Conservation (phyloP, 2,797 vertebrate species). For the Gobionotothen gibberifrons region DNA sequence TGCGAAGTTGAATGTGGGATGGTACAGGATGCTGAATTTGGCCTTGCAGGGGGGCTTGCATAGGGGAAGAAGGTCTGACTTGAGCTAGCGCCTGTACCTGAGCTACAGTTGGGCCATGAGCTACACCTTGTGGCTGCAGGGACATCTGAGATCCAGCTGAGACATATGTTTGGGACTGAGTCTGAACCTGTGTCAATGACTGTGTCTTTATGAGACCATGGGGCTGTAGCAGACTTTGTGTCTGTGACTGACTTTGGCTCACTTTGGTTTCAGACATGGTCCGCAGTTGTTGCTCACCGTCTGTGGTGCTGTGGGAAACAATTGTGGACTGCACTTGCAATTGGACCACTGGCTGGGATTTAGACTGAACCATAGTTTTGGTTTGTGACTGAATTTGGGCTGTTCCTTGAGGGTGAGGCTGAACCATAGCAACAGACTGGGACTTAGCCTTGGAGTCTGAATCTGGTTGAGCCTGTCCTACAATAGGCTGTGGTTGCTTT, state of each 20-base stretch:
- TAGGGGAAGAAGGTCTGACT: slow-evolving; percentile 43
- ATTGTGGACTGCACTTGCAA: slow-evolving; percentile 21
- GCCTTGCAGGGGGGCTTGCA: slow-evolving; percentile 39
- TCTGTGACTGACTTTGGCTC: slow-evolving; percentile 44
- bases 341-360: slow-evolving; percentile 36
- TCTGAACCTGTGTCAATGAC: slow-evolving; percentile 23
- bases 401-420: slow-evolving; percentile 43
- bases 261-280: slow-evolving; percentile 25
- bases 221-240: slow-evolving; percentile 27
- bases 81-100: slow-evolving; percentile 60
- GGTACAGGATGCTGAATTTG: slow-evolving; percentile 57
- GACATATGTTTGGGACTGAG: slow-evolving; percentile 26
- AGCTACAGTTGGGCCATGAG: slow-evolving; percentile 30
- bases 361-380: slow-evolving; percentile 29
- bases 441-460: slow-evolving; percentile 31
- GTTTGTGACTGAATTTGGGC: slow-evolving; percentile 32
- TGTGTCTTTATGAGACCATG: slow-evolving; percentile 29
- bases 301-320: slow-evolving; percentile 25
- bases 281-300: slow-evolving; percentile 30
- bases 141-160: slow-evolving; percentile 32
- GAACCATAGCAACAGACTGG: slow-evolving; percentile 22
- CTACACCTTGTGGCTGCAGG: slow-evolving; percentile 23
- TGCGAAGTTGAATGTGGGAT: slow-evolving; percentile 68
- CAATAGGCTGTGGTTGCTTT: background rate
- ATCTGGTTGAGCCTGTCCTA: slow-evolving; percentile 36